Evolutionary conservation across 2,888 invertebrate species (phyloP), one percentile per base, ranked within the genome.

Genomic region (Cryptops parisi): DNA sequence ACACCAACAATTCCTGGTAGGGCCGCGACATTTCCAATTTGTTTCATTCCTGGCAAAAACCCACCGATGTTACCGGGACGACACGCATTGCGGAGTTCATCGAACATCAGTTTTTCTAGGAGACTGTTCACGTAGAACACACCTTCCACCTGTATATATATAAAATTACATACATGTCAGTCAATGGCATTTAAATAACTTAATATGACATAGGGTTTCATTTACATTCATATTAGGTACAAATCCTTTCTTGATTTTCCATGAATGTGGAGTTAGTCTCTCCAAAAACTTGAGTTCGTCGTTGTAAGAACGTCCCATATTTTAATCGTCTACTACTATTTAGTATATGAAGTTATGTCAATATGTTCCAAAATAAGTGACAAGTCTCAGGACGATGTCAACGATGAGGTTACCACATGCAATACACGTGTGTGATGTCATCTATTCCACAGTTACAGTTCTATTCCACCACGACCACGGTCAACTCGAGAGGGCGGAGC

Each of bases 1-100:
- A 70, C 69, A 46, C 89, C 88, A 15, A 97, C 93, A 60, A 97
- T 97, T 1, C 97, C 97, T 12, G 98, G 98, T 55, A 98, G 73
- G 0, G 97, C 93, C 27, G 98, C 98, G 26, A 98, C 98, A 74
- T 98, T 98, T 2, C 91, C 97, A 58, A 98, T 98, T 72, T 98
- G 98, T 17, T 97, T 96, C 58, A 98, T 89, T 3, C 96, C 98
- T 0, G 98, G 98, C 52, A 98, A 74, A 68, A 99, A 98, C 0
- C 98, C 98, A 52, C 98, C 98, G 9, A 88, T 78, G 72, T 80
- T 79, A 5, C 89, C 89, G 2, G 88, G 86, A 41, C 87, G 78
- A 66, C 93, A 93, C 0, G 93, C 77, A 69, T 93, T 90, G 62
- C 80, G 76, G 58, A 98, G 71, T 69, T 98, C 98, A 43, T 99